Evolutionary conservation across 2,888 invertebrate genomes (phyloP).

Genomic region (Agrenia bidenticulata): DNA sequence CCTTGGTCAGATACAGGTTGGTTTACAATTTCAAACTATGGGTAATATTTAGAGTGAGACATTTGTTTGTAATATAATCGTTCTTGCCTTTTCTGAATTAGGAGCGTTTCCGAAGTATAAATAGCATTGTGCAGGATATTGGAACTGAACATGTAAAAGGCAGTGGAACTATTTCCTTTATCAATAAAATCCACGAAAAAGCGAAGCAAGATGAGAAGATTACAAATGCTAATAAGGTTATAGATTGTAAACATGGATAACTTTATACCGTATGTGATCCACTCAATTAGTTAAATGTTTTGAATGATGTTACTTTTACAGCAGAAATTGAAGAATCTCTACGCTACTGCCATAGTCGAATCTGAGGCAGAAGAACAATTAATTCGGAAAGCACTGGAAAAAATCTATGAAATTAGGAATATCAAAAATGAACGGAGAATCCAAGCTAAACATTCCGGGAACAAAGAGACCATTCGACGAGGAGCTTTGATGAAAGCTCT

Average conservation of each 20-base stretch:
- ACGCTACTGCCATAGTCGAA: constrained; percentile 76
- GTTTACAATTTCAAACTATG: neutral
- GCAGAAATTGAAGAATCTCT: constrained; percentile 76
- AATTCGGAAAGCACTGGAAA: constrained; percentile 75
- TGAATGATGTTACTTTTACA: constrained; percentile 60
- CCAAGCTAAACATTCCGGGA: constrained; percentile 68
- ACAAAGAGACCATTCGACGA: constrained; percentile 86
- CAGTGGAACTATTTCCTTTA: constrained; percentile 76
- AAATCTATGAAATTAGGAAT: constrained; percentile 84
- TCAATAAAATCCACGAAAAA: constrained; percentile 73
- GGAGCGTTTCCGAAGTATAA: constrained; percentile 77
- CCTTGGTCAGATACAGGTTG: constrained; percentile 49
- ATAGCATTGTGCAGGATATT: constrained; percentile 72
- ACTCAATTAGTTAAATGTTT: too few species aligned
- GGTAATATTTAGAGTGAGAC: neutral
- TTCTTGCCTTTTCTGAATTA: too few species aligned
- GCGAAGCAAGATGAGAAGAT: constrained; percentile 59
- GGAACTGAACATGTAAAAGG: constrained; percentile 76
- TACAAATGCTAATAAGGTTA: constrained; percentile 61
- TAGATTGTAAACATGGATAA: neutral
- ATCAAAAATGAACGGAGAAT: constrained; percentile 85
- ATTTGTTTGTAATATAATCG: too few species aligned
- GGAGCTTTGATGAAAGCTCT: constrained; percentile 96
- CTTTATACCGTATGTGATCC: too few species aligned
- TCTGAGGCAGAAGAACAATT: constrained; percentile 81